These are phyloP conservation scores for Psettodes erumei DNA, from an alignment of 2,113 vertebrate species.

Conservation along the genomic window DNA sequence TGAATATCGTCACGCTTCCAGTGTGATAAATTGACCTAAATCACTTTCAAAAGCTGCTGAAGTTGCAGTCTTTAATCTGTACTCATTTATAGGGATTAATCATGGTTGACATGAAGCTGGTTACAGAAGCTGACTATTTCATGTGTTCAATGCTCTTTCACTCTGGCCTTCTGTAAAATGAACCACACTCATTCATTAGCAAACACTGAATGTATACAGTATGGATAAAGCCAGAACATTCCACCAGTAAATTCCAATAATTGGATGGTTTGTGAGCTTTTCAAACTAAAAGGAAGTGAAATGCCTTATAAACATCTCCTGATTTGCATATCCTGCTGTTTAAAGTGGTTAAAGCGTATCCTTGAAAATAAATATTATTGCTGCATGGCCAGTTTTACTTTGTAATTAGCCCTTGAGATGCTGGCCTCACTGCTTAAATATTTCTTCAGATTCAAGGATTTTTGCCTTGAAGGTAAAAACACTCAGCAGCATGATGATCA, in stretches of 20 bases:
- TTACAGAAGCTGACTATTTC: neutral
- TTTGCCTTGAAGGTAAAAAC: neutral
- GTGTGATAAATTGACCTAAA: neutral
- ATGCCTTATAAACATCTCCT: constrained; percentile 14
- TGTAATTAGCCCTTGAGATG: neutral
- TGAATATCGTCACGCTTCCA: too few relatives aligned
- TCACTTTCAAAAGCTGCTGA: neutral
- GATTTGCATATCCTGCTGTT: constrained; percentile 20
- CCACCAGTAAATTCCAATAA: constrained; percentile 14
- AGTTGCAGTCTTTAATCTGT: neutral
- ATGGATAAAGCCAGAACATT: neutral
- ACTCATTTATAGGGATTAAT: neutral
- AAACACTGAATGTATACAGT: neutral
- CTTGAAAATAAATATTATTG: constrained; percentile 28
- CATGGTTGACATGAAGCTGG: neutral
- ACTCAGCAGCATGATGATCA: neutral
- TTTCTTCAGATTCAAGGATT: constrained; percentile 15
- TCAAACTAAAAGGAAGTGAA: neutral
- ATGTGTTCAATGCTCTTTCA: neutral
- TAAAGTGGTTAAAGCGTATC: constrained; percentile 4
- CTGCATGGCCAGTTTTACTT: constrained; percentile 1
- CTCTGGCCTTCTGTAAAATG: neutral
- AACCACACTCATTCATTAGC: neutral
- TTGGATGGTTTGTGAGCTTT: constrained; percentile 21
- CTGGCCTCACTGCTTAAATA: neutral